These are phyloP conservation scores for Ganaspis sp. DNA, from an alignment of 1,140 invertebrate species.

Conservation along the genomic window DNA sequence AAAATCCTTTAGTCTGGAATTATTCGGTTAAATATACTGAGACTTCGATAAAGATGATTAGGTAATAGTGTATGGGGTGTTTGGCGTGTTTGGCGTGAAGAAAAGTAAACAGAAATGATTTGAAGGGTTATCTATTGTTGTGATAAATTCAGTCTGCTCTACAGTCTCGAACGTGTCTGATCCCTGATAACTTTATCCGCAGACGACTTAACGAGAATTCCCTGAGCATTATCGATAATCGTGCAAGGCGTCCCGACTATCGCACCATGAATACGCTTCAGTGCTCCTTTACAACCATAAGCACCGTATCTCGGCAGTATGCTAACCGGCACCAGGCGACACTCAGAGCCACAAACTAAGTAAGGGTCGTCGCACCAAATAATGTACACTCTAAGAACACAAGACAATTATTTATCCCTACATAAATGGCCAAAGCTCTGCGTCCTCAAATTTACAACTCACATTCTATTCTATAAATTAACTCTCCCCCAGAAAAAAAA, in stretches of 20 bases:
- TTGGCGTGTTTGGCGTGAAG: too few species aligned
- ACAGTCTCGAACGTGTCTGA: conserved; percentile 18
- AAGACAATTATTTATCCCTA: background rate
- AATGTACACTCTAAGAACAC: background rate
- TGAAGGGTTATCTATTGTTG: background rate
- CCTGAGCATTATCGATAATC: conserved; percentile 25
- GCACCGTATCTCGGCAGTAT: conserved; percentile 6
- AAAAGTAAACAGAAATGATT: background rate
- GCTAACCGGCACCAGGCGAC: conserved; percentile 12
- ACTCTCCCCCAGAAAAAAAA: too few species aligned
- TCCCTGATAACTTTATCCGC: conserved; percentile 26
- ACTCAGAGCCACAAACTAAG: background rate
- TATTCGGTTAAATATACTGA: too few species aligned
- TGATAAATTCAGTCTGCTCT: background rate
- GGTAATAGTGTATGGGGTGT: too few species aligned
- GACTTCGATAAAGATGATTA: too few species aligned
- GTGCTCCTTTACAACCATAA: conserved; percentile 28
- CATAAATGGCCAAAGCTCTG: background rate
- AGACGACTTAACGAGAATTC: conserved; percentile 25
- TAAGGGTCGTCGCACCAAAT: background rate
- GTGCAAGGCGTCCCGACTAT: conserved; percentile 1
- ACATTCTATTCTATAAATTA: too few species aligned
- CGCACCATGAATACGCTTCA: conserved; percentile 21
- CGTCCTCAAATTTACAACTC: too few species aligned
- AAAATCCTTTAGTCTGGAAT: too few species aligned